Evolutionary conservation across 2,888 invertebrate genomes (phyloP).

Genomic region (Heterodera filipjevi): DNA sequence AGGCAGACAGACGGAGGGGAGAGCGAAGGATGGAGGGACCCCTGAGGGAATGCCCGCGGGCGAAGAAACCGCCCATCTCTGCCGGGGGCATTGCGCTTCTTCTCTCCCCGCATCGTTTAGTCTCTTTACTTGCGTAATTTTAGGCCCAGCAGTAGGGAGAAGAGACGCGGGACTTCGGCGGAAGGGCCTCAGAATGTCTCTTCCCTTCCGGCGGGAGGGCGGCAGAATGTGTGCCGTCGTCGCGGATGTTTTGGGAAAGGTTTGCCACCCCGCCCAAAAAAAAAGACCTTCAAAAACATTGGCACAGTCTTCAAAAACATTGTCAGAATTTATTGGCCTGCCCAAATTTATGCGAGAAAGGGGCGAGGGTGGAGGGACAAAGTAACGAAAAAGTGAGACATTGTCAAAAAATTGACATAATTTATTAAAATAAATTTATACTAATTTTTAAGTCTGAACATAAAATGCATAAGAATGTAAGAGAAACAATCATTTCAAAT

Average conservation of each 20-base stretch:
- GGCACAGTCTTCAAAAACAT: slow-evolving; percentile 6
- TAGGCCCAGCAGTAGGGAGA: background rate
- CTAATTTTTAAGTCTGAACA: no score
- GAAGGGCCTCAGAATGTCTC: background rate
- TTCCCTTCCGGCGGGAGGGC: background rate
- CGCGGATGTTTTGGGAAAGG: background rate
- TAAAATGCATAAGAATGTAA: no score
- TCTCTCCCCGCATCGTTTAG: background rate
- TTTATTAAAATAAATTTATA: no score
- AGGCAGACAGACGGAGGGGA: background rate
- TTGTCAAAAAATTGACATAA: no score
- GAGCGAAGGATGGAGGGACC: background rate
- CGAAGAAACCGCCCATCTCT: background rate
- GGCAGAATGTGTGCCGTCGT: slow-evolving; percentile 5
- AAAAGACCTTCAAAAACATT: background rate
- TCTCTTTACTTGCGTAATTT: background rate
- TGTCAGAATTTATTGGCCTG: background rate
- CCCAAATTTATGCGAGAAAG: background rate
- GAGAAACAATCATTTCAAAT: no score
- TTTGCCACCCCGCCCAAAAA: background rate
- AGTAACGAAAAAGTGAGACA: background rate
- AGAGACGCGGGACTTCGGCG: background rate
- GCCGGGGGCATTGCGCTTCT: background rate
- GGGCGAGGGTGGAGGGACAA: background rate
- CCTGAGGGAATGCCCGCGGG: background rate